Conservation (phyloP, 2,797 vertebrate species). For the Acridotheres tristis region DNA sequence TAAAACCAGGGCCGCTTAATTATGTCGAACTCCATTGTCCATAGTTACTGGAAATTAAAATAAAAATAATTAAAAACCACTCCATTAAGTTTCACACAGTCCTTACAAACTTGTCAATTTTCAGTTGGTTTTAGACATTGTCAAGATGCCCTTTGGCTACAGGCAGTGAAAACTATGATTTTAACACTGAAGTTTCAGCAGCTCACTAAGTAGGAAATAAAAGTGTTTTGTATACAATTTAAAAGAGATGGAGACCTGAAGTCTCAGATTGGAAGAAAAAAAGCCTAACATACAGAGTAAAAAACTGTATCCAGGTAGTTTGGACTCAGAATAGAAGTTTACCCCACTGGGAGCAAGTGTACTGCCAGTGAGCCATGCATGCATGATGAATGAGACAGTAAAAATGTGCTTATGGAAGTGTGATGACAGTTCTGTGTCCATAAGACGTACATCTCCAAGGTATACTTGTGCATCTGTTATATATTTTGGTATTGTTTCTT, state of each 20-base stretch:
- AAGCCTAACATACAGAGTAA: background rate
- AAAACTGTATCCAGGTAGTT: background rate
- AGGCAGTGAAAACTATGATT: background rate
- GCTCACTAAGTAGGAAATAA: background rate
- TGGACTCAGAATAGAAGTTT: background rate
- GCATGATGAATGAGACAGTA: conserved; percentile 44
- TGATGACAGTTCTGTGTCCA: conserved; percentile 30
- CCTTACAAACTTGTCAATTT: background rate
- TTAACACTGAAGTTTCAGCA: background rate
- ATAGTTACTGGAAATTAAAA: background rate
- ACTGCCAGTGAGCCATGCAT: background rate
- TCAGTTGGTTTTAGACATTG: background rate
- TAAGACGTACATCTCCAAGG: conserved; percentile 24
- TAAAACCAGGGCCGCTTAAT: background rate
- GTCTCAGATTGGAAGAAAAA: background rate
- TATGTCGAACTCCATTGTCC: background rate
- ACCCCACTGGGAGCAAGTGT: background rate
- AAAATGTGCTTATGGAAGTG: conserved; percentile 47
- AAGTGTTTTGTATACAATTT: background rate
- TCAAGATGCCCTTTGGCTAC: background rate
- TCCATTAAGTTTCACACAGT: background rate
- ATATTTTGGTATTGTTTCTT: conserved; percentile 47
- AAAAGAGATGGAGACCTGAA: background rate
- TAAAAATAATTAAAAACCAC: background rate
- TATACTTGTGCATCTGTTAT: conserved; percentile 32